A percentile compares a stretch with the other conserved stretches of the same genome.
These are phyloP conservation scores for Epirrhoe tristata DNA, from an alignment of 2,888 invertebrate species.

Conservation along the genomic window DNA sequence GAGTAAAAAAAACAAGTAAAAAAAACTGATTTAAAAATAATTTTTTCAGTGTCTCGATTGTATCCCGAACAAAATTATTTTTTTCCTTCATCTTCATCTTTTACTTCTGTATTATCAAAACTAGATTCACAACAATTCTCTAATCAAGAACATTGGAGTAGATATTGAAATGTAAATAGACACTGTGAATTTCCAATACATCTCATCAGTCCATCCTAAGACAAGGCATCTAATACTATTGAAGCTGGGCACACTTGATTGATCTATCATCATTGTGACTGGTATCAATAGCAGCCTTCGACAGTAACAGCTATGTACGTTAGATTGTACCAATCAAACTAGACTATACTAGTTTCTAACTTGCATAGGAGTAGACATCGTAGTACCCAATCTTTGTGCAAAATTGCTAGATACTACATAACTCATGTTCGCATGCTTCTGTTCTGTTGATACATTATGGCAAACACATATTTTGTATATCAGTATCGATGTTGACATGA, in stretches of 20 bases:
- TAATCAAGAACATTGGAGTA: slow-evolving; percentile 1
- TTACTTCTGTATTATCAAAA: not conserved
- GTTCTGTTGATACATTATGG: not conserved
- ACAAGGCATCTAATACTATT: slow-evolving; percentile 15
- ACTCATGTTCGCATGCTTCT: not conserved
- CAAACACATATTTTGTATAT: no score
- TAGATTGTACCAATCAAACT: slow-evolving; percentile 25
- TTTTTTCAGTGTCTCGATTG: not conserved
- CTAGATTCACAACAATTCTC: not conserved
- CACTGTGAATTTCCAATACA: slow-evolving; percentile 12
- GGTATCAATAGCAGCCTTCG: slow-evolving; percentile 16
- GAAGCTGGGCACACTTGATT: slow-evolving; percentile 24
- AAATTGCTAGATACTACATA: not conserved
- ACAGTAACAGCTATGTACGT: slow-evolving; percentile 10
- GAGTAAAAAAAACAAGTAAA: no score
- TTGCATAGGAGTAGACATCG: slow-evolving; percentile 34
- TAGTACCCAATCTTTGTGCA: not conserved
- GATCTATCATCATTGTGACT: slow-evolving; percentile 21
- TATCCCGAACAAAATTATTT: no score
- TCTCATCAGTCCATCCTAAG: slow-evolving; percentile 4
- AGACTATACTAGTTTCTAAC: slow-evolving; percentile 6
- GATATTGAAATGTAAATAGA: slow-evolving; percentile 5
- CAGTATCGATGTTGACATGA: no score
- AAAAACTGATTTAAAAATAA: not conserved
- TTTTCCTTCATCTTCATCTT: not conserved